phyloP scores from a whole-genome alignment of 2,113 vertebrate genomes.

The Epinephelus lanceolatus region DNA sequence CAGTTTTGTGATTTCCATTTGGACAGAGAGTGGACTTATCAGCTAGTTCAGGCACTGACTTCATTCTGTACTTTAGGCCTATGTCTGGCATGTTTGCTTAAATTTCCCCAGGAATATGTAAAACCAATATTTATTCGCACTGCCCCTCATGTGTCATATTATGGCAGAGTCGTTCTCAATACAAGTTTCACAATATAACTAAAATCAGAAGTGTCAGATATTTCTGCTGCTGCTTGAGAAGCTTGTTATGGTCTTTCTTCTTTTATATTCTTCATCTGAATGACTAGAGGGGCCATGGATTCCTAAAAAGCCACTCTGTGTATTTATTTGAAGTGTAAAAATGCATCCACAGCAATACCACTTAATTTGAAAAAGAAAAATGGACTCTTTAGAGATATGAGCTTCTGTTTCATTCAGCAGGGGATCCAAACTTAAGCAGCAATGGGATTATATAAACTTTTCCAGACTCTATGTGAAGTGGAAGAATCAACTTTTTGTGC shows the following conservation, averaged over 20 bases:
- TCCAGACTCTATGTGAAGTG: conserved; percentile 29
- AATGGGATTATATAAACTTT: conserved; percentile 39
- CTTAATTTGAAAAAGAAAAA: neutral
- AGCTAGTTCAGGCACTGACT: neutral
- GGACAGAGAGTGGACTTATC: neutral
- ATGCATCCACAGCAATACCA: conserved; percentile 15
- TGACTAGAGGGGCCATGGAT: neutral
- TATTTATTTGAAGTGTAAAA: conserved; percentile 35
- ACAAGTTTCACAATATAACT: neutral
- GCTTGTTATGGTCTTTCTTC: conserved; percentile 17
- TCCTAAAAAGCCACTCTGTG: conserved; percentile 1
- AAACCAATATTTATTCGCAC: neutral
- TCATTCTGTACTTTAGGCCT: neutral
- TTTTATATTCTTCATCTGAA: conserved; percentile 17
- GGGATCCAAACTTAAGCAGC: conserved; percentile 35
- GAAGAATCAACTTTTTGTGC: conserved; percentile 22
- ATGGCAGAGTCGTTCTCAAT: neutral
- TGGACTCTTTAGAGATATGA: neutral
- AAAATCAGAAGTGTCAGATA: conserved; percentile 21
- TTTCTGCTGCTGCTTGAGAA: conserved; percentile 8
- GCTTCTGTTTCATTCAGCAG: conserved; percentile 35
- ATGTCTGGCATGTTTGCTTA: neutral
- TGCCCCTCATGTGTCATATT: neutral
- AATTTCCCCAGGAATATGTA: neutral
- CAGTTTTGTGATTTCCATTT: too few species aligned